Evolutionary conservation across 2,888 invertebrate genomes (phyloP).

Genomic region (Agriotes lineatus): DNA sequence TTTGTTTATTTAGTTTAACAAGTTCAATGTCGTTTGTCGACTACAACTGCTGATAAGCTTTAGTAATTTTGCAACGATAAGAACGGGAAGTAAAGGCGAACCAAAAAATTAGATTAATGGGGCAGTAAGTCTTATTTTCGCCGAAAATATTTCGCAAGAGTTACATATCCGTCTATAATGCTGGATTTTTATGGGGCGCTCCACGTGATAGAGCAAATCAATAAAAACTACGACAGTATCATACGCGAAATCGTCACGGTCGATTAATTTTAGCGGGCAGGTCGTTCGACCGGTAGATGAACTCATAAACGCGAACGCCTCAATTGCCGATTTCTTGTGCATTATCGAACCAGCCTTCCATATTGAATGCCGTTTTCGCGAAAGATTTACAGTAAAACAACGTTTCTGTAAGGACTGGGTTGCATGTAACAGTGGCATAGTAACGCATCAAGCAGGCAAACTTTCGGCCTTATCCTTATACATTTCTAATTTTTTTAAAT

Average conservation of each 20-base stretch:
- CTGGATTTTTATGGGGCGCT: constrained; percentile 9
- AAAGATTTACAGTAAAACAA: no score
- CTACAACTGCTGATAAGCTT: constrained; percentile 12
- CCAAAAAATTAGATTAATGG: constrained; percentile 33
- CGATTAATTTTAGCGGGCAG: constrained; percentile 32
- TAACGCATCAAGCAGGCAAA: no score
- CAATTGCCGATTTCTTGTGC: neutral
- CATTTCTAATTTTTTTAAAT: no score
- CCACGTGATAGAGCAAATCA: constrained; percentile 11
- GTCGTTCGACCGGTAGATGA: constrained; percentile 24
- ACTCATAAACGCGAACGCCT: constrained; percentile 23
- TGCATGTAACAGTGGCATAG: no score
- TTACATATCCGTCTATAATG: constrained; percentile 16
- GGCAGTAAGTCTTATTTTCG: constrained; percentile 20
- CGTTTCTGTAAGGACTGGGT: no score
- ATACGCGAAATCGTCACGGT: constrained; percentile 15
- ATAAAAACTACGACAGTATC: constrained; percentile 29
- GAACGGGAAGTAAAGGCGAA: constrained; percentile 11
- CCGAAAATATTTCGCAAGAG: constrained; percentile 17
- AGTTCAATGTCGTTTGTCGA: constrained; percentile 19
- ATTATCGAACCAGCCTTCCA: neutral
- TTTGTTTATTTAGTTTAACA: constrained; percentile 8
- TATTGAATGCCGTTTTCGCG: neutral
- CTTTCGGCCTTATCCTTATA: no score
- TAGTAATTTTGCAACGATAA: constrained; percentile 16